Percentiles rank a stretch among this genome's conserved stretches.
These are phyloP conservation scores for Noctua fimbriata DNA, from an alignment of 2,888 invertebrate genomes.

Conservation along the genomic window DNA sequence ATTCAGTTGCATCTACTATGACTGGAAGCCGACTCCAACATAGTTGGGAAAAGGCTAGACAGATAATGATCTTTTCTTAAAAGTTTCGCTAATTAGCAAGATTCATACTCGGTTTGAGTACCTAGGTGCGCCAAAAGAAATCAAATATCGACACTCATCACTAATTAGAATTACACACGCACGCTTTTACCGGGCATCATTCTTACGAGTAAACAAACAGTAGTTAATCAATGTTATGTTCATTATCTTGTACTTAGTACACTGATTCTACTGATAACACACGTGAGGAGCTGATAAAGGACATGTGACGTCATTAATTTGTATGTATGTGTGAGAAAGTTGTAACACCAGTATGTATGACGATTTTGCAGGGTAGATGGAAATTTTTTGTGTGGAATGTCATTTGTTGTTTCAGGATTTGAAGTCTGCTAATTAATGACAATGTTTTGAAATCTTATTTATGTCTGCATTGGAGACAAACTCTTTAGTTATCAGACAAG, in stretches of 20 bases:
- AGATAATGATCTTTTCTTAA: too few species aligned
- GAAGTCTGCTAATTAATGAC: slow-evolving; percentile 26
- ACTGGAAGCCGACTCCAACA: too few species aligned
- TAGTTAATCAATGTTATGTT: slow-evolving; percentile 26
- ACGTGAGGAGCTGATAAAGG: slow-evolving; percentile 24
- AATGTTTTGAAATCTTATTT: background rate
- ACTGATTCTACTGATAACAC: slow-evolving; percentile 51
- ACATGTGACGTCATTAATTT: slow-evolving; percentile 46
- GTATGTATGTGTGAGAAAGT: slow-evolving; percentile 33
- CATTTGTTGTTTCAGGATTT: background rate
- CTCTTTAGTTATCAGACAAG: background rate
- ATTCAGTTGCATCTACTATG: too few species aligned
- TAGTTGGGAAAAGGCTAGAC: too few species aligned
- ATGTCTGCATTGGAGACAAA: background rate
- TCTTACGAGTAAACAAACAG: slow-evolving; percentile 52
- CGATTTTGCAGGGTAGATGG: slow-evolving; percentile 31
- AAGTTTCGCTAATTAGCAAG: too few species aligned
- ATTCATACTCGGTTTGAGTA: background rate
- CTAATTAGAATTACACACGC: slow-evolving; percentile 22
- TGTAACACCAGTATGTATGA: background rate
- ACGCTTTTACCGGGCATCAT: background rate
- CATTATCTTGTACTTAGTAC: slow-evolving; percentile 26
- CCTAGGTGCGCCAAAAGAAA: background rate
- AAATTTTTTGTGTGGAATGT: slow-evolving; percentile 8
- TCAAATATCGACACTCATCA: background rate